These are phyloP conservation scores for Rhinatrema bivittatum DNA, from an alignment of 2,797 vertebrate genomes.

Conservation along the genomic window DNA sequence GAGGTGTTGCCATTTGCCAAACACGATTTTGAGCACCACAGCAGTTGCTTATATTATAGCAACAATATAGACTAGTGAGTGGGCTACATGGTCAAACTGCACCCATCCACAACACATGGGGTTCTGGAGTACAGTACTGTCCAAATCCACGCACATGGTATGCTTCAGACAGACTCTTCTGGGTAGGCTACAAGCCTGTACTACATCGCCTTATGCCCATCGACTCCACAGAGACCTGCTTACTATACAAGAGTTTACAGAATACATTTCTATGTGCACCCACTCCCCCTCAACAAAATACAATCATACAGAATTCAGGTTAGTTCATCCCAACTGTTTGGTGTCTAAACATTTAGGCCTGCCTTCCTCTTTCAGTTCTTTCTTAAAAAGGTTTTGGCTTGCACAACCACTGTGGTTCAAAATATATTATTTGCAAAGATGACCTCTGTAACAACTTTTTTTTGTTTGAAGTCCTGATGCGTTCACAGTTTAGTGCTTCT, in stretches of 20 bases:
- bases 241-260: conserved; percentile 47
- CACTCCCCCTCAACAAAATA: conserved; percentile 49
- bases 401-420: conserved; percentile 46
- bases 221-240: conserved; percentile 6
- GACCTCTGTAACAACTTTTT: no score
- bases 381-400: no score
- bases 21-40: conserved; percentile 34
- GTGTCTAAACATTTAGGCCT: conserved; percentile 38
- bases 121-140: conserved; percentile 19
- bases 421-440: no score
- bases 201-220: conserved; percentile 23
- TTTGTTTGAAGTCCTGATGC: no score
- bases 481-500: conserved; percentile 68
- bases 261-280: conserved; percentile 46
- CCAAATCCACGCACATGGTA: conserved; percentile 4
- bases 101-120: conserved; percentile 23
- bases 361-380: conserved; percentile 50
- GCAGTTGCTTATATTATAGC: conserved; percentile 31
- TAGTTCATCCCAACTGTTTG: conserved; percentile 42
- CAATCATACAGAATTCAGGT: conserved; percentile 50
- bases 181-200: conserved; percentile 6
- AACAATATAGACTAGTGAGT: conserved; percentile 17
- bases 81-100: conserved; percentile 31
- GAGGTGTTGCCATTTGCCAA: conserved; percentile 46
- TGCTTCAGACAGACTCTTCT: no score